Conservation (phyloP, 2,113 vertebrate species). For the Pycnonotus jocosus region DNA sequence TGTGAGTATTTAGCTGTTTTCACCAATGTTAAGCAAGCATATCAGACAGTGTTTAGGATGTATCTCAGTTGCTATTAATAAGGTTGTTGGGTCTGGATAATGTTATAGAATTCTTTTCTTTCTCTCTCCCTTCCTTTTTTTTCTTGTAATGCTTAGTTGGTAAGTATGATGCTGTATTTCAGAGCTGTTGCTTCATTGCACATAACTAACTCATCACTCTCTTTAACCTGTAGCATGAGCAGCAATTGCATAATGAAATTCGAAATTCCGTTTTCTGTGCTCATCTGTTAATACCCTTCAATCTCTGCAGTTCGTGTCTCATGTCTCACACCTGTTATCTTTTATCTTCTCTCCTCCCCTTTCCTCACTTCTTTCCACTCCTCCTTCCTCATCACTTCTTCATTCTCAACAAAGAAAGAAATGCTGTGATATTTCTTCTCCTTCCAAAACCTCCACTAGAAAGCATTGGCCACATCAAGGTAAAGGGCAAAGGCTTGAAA, state of each 20-base stretch:
- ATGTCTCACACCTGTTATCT: conserved; percentile 75
- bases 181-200: conserved; percentile 62
- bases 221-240: conserved; percentile 73
- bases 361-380: conserved; percentile 67
- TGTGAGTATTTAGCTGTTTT: conserved; percentile 32
- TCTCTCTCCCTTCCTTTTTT: conserved; percentile 57
- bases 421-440: conserved; percentile 87
- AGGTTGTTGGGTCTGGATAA: conserved; percentile 57
- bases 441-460: conserved; percentile 90
- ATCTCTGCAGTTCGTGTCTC: conserved; percentile 68
- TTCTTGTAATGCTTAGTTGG: conserved; percentile 68
- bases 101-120: conserved; percentile 72
- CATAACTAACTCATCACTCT: conserved; percentile 67
- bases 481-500: conserved; percentile 88
- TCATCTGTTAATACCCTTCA: conserved; percentile 75
- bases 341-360: conserved; percentile 70
- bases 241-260: conserved; percentile 66
- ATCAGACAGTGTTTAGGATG: conserved; percentile 38
- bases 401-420: conserved; percentile 89
- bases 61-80: conserved; percentile 38
- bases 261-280: conserved; percentile 64
- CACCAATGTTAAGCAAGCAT: neutral
- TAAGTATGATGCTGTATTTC: conserved; percentile 70
- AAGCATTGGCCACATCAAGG: conserved; percentile 87
- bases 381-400: conserved; percentile 74